Evolutionary conservation across 1,140 invertebrate genomes (phyloP), one percentile per base, ranked within the genome.

Genomic region (Drosophila subobscura): DNA sequence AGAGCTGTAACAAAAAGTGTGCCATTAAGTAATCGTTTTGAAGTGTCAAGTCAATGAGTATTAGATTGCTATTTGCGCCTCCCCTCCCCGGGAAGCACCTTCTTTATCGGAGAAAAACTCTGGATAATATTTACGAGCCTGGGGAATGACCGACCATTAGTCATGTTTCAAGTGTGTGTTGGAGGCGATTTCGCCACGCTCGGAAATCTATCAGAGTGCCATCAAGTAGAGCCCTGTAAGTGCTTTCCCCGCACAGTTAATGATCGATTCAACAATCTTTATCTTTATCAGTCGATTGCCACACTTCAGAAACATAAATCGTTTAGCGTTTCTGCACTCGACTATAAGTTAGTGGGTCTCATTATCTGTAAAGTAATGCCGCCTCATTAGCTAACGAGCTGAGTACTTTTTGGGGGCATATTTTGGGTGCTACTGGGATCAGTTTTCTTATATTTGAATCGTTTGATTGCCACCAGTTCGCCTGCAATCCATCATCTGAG

Each of bases 201-300:
- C 0, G 16, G 29, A 53, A 60, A 67, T 60, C 16, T 29, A 46
- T 50, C 22, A 7, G 14, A 6, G 14, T 29, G 33, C 45, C 2
- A 20, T 33, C 41, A 67, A 37, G 10, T 44, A 27, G 37, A 37
- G 29, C 47, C 22, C 37, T 70, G 66, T 68, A 70, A 71, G 70
- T 83, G 45, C 64, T 61, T 73, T 57, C 53, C 51, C 47, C 49
- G 42, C 29, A 22, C 37, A 33, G 8, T 2, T 29, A 54, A 56
- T 53, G 50, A 72, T 72, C 70, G 70, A 63, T 45, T 58, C 51
- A 51, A 51, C 54, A 12, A 5, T 37, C 25, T 7, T 3, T 49
- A 10, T n/a, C 58, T 54, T 72, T 85, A 86, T 85, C 80, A 73
- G 49, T 77, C 64, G 64, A 86, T 85, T 85, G 46, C 49, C 44